Evolutionary conservation across 2,113 vertebrate genomes (phyloP).

Genomic region (Noturus placidus): DNA sequence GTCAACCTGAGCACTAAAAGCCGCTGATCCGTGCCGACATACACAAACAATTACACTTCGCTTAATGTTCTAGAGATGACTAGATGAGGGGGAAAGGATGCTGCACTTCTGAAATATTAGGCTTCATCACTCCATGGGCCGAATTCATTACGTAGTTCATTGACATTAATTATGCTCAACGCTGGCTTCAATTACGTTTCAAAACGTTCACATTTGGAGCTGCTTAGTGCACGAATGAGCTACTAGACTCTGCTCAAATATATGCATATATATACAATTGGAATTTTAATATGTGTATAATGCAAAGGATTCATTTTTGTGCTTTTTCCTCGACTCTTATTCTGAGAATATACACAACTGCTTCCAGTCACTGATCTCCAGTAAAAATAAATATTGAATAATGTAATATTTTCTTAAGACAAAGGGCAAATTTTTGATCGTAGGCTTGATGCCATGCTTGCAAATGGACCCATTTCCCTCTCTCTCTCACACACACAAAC

Average conservation of each 20-base stretch:
- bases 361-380: conserved; percentile 38
- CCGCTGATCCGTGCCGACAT: conserved; percentile 19
- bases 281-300: background rate
- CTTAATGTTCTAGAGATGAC: conserved; percentile 26
- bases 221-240: background rate
- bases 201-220: background rate
- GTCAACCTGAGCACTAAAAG: background rate
- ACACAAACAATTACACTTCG: conserved; percentile 26
- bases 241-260: conserved; percentile 1
- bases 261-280: background rate
- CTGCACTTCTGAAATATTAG: conserved; percentile 27
- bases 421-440: conserved; percentile 2
- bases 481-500: conserved; percentile 12
- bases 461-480: background rate
- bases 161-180: conserved; percentile 43
- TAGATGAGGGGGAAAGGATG: conserved; percentile 20
- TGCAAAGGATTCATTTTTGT: background rate
- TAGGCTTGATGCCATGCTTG: background rate
- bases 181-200: conserved; percentile 25
- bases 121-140: conserved; percentile 29
- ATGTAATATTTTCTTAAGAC: conserved; percentile 37
- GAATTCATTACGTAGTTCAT: conserved; percentile 46
- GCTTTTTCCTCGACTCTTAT: background rate
- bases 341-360: conserved; percentile 23
- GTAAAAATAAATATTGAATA: conserved; percentile 42